Conservation (phyloP, 2,797 vertebrate genomes). For the Zalophus californianus region DNA sequence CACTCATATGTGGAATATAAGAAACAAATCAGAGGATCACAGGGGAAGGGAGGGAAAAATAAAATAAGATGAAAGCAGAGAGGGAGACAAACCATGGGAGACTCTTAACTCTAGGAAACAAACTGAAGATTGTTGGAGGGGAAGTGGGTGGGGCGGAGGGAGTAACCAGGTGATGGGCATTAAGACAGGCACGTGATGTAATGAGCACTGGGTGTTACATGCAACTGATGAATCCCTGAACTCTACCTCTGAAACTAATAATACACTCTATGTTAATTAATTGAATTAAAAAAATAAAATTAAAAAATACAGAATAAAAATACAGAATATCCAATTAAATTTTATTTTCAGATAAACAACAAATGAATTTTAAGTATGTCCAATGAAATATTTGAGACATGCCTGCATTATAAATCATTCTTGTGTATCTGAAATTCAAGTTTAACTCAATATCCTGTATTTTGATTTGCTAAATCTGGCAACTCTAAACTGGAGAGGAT, state of each 20-base stretch:
- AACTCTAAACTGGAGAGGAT: slow-evolving; percentile 8
- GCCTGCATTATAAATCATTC: slow-evolving; percentile 6
- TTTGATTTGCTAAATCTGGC: slow-evolving; percentile 57
- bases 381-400: slow-evolving; percentile 25
- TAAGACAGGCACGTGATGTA: background rate
- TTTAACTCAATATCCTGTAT: slow-evolving; percentile 13
- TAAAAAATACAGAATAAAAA: background rate
- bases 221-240: background rate
- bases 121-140: background rate
- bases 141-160: background rate
- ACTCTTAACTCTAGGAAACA: background rate
- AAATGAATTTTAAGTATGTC: slow-evolving; percentile 49
- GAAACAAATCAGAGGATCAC: background rate
- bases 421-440: slow-evolving; percentile 18
- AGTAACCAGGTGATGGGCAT: background rate
- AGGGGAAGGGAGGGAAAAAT: background rate
- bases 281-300: background rate
- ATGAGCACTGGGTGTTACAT: background rate
- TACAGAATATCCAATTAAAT: background rate
- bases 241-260: background rate
- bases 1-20: background rate
- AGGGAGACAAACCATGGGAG: background rate
- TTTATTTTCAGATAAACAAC: slow-evolving; percentile 51
- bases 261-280: background rate
- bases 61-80: background rate